These are phyloP conservation scores for Ectemnius continuus DNA, from an alignment of 2,888 invertebrate species.

Conservation along the genomic window DNA sequence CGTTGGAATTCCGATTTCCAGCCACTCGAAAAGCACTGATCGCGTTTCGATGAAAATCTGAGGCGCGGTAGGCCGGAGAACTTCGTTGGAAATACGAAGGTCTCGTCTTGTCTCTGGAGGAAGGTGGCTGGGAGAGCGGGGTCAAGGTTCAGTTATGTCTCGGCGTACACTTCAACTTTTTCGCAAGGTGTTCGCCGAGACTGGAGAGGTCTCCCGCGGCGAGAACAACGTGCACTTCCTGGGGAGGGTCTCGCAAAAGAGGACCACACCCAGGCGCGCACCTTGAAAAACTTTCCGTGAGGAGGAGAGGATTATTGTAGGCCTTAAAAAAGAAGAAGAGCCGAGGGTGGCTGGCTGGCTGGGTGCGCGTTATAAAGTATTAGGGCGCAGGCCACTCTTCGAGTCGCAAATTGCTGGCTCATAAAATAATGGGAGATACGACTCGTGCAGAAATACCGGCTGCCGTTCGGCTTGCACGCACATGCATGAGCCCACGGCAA, in stretches of 20 bases:
- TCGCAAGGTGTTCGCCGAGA: too few species aligned
- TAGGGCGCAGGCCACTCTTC: conserved; percentile 22
- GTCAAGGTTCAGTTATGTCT: too few species aligned
- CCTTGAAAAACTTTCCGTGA: conserved; percentile 23
- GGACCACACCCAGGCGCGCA: conserved; percentile 14
- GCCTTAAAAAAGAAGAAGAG: background rate
- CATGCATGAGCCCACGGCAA: conserved; percentile 4
- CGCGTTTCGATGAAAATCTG: conserved; percentile 9
- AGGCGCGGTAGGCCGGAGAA: background rate
- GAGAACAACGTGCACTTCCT: conserved; percentile 24
- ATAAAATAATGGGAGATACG: conserved; percentile 64
- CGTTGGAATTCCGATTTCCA: conserved; percentile 7
- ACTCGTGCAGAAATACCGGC: conserved; percentile 58
- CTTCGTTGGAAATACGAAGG: too few species aligned
- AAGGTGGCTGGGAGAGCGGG: too few species aligned
- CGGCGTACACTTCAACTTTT: too few species aligned
- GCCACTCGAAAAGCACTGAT: background rate
- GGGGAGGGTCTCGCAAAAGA: conserved; percentile 16
- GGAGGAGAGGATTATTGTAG: conserved; percentile 40
- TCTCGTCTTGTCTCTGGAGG: too few species aligned
- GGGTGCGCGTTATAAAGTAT: conserved; percentile 20
- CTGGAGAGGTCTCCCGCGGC: background rate
- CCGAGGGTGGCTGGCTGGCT: conserved; percentile 11
- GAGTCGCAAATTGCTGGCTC: conserved; percentile 46
- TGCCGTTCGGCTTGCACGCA: conserved; percentile 20